Evolutionary conservation across 2,797 vertebrate genomes (phyloP).

Genomic region (Enteromius unitaeniatus): DNA sequence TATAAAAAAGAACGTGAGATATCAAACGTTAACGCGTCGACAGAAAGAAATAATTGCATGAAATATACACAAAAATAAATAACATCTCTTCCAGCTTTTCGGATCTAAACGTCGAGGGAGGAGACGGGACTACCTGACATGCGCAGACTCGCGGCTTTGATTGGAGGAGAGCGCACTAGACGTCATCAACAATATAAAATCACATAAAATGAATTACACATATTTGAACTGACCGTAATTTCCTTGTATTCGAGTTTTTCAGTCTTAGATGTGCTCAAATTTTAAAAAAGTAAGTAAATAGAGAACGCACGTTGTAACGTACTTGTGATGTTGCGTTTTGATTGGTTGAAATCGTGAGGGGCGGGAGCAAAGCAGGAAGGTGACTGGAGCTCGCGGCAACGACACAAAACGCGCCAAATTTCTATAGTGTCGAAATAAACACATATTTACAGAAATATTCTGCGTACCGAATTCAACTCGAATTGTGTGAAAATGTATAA

Average conservation of each 20-base stretch:
- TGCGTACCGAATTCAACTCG: background rate
- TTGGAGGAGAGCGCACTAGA: background rate
- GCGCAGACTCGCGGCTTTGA: slow-evolving; percentile 25
- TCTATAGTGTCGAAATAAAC: background rate
- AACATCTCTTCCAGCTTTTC: background rate
- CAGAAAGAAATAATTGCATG: background rate
- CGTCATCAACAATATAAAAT: background rate
- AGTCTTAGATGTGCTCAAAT: background rate
- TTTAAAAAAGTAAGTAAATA: background rate
- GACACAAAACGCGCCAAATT: slow-evolving; percentile 64
- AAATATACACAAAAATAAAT: background rate
- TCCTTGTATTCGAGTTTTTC: background rate
- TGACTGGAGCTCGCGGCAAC: slow-evolving; percentile 50
- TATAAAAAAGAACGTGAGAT: background rate
- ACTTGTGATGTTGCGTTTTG: background rate
- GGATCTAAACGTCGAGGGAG: background rate
- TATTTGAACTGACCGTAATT: background rate
- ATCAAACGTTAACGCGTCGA: background rate
- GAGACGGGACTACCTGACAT: slow-evolving; percentile 21
- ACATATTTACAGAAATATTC: background rate
- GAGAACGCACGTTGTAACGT: background rate
- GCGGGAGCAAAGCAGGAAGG: slow-evolving; percentile 42
- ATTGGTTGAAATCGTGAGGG: slow-evolving; percentile 23
- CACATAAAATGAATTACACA: background rate
- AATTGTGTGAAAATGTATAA: background rate